Conservation (phyloP, 1,140 invertebrate species). For the Galendromus occidentalis region DNA sequence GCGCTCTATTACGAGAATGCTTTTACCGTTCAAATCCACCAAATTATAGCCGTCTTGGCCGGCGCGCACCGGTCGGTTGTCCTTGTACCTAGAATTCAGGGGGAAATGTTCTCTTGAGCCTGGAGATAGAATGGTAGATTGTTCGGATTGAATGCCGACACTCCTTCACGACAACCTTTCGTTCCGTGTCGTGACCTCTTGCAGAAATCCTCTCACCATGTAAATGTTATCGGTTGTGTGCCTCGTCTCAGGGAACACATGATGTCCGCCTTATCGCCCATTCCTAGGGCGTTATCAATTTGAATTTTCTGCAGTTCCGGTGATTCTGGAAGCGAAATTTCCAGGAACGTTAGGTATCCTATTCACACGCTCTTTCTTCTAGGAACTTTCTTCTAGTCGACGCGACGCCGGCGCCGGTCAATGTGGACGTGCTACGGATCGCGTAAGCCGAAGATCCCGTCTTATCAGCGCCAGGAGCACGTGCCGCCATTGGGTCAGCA, state of each 20-base stretch:
- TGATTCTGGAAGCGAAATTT: neutral
- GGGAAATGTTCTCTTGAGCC: too few species aligned
- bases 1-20: neutral
- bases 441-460: too few species aligned
- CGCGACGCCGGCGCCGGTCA: too few species aligned
- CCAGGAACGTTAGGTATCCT: too few species aligned
- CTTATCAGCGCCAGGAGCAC: too few species aligned
- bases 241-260: slow-evolving; percentile 5
- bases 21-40: neutral
- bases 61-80: neutral
- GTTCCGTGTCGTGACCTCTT: too few species aligned
- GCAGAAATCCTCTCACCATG: neutral
- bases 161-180: neutral
- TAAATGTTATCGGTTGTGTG: neutral
- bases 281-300: neutral
- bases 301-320: neutral
- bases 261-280: slow-evolving; percentile 1
- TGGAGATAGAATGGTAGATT: neutral
- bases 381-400: too few species aligned
- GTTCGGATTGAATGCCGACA: neutral
- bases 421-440: too few species aligned
- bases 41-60: slow-evolving; percentile 1
- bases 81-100: neutral
- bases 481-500: too few species aligned
- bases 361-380: too few species aligned